A percentile compares a stretch with the other conserved stretches of the same genome.
phyloP scores from a whole-genome alignment of 2,888 invertebrate species.

The Synergus japonicus region DNA sequence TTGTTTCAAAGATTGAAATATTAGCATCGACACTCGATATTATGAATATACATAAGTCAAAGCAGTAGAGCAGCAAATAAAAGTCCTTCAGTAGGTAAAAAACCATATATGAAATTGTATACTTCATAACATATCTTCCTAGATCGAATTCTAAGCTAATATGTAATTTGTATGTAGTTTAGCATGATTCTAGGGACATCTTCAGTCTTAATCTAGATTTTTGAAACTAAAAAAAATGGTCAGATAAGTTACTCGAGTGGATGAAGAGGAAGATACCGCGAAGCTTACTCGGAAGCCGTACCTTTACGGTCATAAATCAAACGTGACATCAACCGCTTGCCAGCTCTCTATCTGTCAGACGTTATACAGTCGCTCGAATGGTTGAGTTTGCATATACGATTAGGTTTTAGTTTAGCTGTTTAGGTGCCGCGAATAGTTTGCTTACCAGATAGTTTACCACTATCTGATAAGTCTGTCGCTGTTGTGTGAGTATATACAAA shows the following conservation, averaged over 20 bases:
- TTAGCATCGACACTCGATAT: too few species aligned
- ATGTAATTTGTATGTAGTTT: background rate
- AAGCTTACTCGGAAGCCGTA: constrained; percentile 45
- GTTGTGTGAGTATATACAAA: background rate
- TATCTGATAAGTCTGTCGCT: background rate
- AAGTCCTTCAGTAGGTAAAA: too few species aligned
- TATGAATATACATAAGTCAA: too few species aligned
- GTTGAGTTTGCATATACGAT: constrained; percentile 60
- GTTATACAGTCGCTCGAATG: constrained; percentile 50
- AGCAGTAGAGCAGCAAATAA: too few species aligned
- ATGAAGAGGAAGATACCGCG: constrained; percentile 40
- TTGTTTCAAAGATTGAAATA: too few species aligned
- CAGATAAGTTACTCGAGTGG: constrained; percentile 50
- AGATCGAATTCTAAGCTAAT: background rate
- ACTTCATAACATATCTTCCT: background rate
- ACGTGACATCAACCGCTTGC: constrained; percentile 60
- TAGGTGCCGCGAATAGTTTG: constrained; percentile 38
- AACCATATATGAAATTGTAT: too few species aligned
- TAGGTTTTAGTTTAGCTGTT: constrained; percentile 43
- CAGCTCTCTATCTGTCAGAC: constrained; percentile 61
- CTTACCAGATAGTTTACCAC: background rate
- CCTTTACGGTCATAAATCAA: constrained; percentile 69
- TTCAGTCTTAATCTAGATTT: constrained; percentile 24
- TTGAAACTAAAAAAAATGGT: constrained; percentile 36
- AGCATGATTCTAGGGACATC: background rate